A percentile compares a stretch with the other conserved stretches of the same genome.
Conservation (phyloP, 2,888 invertebrate species). For the Leucophenga montana region DNA sequence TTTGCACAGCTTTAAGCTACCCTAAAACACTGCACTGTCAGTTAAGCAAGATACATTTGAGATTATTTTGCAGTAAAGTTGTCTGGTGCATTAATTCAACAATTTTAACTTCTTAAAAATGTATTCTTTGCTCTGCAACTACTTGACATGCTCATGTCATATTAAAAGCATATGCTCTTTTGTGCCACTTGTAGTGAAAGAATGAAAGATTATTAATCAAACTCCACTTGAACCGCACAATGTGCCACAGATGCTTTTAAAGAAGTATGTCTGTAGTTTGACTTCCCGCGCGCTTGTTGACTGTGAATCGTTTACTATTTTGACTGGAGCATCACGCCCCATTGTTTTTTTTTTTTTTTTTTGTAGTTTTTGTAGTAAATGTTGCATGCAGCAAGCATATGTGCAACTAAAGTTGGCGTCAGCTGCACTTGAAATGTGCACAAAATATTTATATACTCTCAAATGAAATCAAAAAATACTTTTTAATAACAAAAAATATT, state of each 20-base stretch:
- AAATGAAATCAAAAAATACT: too few relatives aligned
- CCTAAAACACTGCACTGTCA: too few relatives aligned
- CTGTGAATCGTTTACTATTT: not conserved
- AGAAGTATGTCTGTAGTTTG: not conserved
- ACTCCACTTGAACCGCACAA: constrained; percentile 38
- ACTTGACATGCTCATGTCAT: constrained; percentile 15
- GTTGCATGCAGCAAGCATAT: not conserved
- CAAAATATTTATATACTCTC: not conserved
- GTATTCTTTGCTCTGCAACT: too few relatives aligned
- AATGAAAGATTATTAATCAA: constrained; percentile 49
- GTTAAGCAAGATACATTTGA: too few relatives aligned
- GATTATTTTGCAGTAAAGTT: too few relatives aligned
- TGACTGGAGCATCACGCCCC: not conserved
- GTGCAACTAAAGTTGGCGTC: constrained; percentile 25
- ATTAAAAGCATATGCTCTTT: not conserved
- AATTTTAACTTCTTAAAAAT: too few relatives aligned
- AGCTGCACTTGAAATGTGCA: constrained; percentile 51
- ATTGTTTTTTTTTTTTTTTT: too few relatives aligned
- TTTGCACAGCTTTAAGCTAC: too few relatives aligned
- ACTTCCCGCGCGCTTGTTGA: not conserved
- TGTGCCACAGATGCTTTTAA: too few relatives aligned
- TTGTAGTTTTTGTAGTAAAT: constrained; percentile 24
- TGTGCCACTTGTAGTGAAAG: constrained; percentile 7
- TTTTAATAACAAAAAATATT: constrained; percentile 18
- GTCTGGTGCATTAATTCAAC: too few relatives aligned